Evolutionary conservation across 2,888 invertebrate genomes (phyloP), one percentile per base, ranked within the genome.

Genomic region (Parelbella ahira): DNA sequence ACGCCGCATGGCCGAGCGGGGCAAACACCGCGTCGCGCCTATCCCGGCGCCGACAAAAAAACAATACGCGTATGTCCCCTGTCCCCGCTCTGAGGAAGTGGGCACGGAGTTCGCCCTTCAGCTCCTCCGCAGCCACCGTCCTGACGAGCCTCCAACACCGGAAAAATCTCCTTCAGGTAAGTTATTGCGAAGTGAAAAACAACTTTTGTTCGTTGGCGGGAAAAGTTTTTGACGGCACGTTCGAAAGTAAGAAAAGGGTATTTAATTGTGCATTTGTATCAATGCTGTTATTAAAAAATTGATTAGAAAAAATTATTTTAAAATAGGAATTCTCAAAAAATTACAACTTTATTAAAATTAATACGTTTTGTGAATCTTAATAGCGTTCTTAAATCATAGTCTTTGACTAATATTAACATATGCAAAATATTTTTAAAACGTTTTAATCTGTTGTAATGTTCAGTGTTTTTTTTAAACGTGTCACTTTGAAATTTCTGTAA

Each of bases 1-100:
- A 78, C 75, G 84, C 78, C 83, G 86, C 68, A 87, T 87, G 87
- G 86, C 84, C 73, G 86, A 87, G 62, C 86, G 86, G 66, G 72
- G 76, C 61, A 83, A 69, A 64, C 63, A 86, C 55, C 86, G 87
- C 74, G 86, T 87, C 78, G 86, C 84, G 82, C 86, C 86, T 61
- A 64, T 70, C 44, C 79, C 81, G 76, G 80, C 75, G 73, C 76
- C 67, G 65, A 73, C 78, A 46, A 84, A 83, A 49, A 81, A 78
- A 58, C 83, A 87, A 23, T 88, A 88, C 79, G 87, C 87, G 58
- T 88, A 88, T 51, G 61, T 71, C 9, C 88, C 88, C 49, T 88
- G 88, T 53, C 88, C 88, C 43, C 63, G 88, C 37, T 88, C 88
- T 46, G 88, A 88, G 59, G 88, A 88, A 51, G 86, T 88, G 33